Evolutionary conservation across 1,140 invertebrate species (phyloP).

Genomic region (Lerema accius): DNA sequence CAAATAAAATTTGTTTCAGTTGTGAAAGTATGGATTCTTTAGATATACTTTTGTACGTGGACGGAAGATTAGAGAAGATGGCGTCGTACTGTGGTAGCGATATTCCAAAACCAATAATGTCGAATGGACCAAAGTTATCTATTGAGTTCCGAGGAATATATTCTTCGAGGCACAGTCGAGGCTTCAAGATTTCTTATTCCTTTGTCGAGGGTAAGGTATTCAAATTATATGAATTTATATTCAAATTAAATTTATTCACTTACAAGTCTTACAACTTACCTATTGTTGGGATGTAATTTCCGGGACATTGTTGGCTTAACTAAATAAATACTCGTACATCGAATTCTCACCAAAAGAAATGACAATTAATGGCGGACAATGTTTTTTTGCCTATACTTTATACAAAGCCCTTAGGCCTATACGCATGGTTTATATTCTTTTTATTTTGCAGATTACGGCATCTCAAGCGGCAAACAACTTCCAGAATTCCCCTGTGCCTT

Average conservation of each 20-base stretch:
- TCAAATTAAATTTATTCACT: background rate
- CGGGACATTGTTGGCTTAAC: background rate
- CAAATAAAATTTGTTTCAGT: slow-evolving; percentile 81
- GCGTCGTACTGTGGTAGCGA: slow-evolving; percentile 92
- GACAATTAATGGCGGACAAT: too few relatives aligned
- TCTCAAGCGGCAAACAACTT: slow-evolving; percentile 89
- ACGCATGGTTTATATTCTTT: too few relatives aligned
- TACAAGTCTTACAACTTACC: too few relatives aligned
- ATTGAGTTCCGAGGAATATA: slow-evolving; percentile 90
- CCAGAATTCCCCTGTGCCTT: slow-evolving; percentile 90
- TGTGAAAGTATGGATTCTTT: slow-evolving; percentile 91
- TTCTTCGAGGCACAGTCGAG: slow-evolving; percentile 87
- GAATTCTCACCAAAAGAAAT: too few relatives aligned
- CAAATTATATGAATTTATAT: slow-evolving; percentile 30
- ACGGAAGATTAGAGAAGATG: slow-evolving; percentile 91
- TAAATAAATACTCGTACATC: background rate
- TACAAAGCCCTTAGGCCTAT: too few relatives aligned
- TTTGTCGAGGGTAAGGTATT: slow-evolving; percentile 93
- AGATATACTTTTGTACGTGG: slow-evolving; percentile 90
- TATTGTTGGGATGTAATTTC: background rate
- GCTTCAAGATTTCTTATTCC: slow-evolving; percentile 93
- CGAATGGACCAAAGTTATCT: slow-evolving; percentile 91
- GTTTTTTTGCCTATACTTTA: too few relatives aligned
- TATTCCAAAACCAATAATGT: slow-evolving; percentile 93
- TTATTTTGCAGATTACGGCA: slow-evolving; percentile 93